Percentiles rank a stretch among this genome's conserved stretches.
Conservation (phyloP, 1,140 invertebrate species). For the Cylas formicarius region DNA sequence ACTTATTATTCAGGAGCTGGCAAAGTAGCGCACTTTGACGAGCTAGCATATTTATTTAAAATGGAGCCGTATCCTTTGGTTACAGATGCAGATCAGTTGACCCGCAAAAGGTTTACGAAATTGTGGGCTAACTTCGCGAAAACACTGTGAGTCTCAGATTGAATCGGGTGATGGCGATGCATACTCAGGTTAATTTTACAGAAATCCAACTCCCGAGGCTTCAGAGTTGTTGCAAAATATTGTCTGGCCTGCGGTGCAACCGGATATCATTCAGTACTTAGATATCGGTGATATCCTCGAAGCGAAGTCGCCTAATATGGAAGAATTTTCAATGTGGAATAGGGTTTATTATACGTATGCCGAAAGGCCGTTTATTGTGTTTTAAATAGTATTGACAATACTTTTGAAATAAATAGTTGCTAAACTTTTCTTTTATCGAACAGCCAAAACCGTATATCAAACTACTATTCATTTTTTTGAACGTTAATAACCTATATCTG, state of each 20-base stretch:
- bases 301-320: constrained; percentile 3
- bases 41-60: constrained; percentile 6
- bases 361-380: constrained; percentile 10
- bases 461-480: too few species aligned
- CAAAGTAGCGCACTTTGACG: constrained; percentile 5
- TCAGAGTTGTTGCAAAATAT: constrained; percentile 13
- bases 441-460: too few species aligned
- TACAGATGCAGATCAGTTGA: neutral
- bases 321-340: constrained; percentile 4
- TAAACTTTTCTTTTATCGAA: too few species aligned
- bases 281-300: constrained; percentile 12
- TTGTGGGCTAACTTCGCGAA: constrained; percentile 6
- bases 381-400: too few species aligned
- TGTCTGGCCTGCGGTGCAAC: constrained; percentile 8
- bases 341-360: constrained; percentile 5
- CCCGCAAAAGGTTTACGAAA: neutral
- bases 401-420: too few species aligned
- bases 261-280: constrained; percentile 11
- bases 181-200: too few species aligned
- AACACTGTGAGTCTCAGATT: constrained; percentile 5
- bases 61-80: constrained; percentile 1
- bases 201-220: constrained; percentile 17
- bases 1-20: too few species aligned
- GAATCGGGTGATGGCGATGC: too few species aligned
- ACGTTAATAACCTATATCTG: too few species aligned